phyloP scores from a whole-genome alignment of 1,140 invertebrate species.

The Samia ricini region DNA sequence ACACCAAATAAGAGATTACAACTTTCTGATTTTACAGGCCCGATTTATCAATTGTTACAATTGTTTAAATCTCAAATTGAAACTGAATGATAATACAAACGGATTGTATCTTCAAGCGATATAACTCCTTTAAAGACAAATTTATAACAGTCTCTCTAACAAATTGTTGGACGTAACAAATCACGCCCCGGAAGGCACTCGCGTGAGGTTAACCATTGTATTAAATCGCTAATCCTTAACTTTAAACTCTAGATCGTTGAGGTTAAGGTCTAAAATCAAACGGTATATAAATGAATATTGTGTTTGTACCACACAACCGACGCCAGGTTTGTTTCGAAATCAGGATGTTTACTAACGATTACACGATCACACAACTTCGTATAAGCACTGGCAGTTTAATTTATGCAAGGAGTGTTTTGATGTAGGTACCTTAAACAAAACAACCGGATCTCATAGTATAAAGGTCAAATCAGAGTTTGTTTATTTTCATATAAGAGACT shows the following conservation, averaged over 20 bases:
- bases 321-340: slow-evolving; percentile 22
- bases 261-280: neutral
- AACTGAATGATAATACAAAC: no score
- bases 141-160: slow-evolving; percentile 29
- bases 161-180: slow-evolving; percentile 30
- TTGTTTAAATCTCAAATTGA: no score
- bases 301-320: neutral
- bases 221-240: slow-evolving; percentile 8
- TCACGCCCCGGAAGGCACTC: slow-evolving; percentile 31
- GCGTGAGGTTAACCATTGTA: slow-evolving; percentile 30
- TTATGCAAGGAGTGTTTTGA: slow-evolving; percentile 6
- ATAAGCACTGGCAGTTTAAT: slow-evolving; percentile 9
- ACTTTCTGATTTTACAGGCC: no score
- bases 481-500: no score
- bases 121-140: slow-evolving; percentile 17
- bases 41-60: no score
- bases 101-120: neutral
- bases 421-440: neutral
- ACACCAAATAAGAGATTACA: no score
- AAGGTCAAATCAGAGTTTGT: no score
- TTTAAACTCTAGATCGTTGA: neutral
- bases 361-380: slow-evolving; percentile 7
- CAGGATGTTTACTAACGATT: slow-evolving; percentile 29
- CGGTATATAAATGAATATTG: neutral
- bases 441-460: neutral